Evolutionary conservation across 53 echinoderm and acorn worm genomes (phyloP).

Genomic region (Actinopyga echinites): DNA sequence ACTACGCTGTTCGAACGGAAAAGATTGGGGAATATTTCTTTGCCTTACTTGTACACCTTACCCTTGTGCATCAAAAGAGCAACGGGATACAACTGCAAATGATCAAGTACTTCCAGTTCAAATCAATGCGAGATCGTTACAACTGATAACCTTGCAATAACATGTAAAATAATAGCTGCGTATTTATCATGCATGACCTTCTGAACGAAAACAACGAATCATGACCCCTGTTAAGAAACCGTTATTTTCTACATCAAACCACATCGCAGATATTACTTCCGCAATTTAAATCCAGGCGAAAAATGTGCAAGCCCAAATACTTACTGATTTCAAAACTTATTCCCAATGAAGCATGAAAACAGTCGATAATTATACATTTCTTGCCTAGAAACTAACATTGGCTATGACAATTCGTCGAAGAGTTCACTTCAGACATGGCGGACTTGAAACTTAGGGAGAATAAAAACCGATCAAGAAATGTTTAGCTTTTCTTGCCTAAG

Average conservation of each 20-base stretch:
- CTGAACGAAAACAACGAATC: conserved; percentile 38
- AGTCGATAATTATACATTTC: conserved; percentile 71
- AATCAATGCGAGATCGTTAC: conserved; percentile 40
- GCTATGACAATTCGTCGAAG: conserved; percentile 24
- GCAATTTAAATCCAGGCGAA: neutral
- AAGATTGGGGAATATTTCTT: neutral
- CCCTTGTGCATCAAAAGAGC: neutral
- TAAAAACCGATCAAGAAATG: neutral
- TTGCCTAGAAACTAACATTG: conserved; percentile 64
- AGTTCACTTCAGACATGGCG: conserved; percentile 32
- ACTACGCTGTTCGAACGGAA: neutral
- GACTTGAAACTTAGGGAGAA: conserved; percentile 25
- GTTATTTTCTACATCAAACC: conserved; percentile 26
- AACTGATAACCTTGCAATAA: conserved; percentile 33
- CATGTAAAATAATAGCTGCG: conserved; percentile 38
- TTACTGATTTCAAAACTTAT: conserved; percentile 25
- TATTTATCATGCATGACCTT: conserved; percentile 42
- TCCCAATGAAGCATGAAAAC: conserved; percentile 78
- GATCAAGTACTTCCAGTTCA: conserved; percentile 39
- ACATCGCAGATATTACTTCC: neutral
- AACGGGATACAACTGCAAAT: neutral
- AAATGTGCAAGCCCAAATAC: neutral
- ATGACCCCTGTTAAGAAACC: conserved; percentile 32
- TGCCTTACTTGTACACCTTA: neutral
- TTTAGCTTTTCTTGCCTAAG: too few relatives aligned